These are phyloP conservation scores for Furcifer pardalis DNA, from an alignment of 2,797 vertebrate genomes.

Conservation along the genomic window DNA sequence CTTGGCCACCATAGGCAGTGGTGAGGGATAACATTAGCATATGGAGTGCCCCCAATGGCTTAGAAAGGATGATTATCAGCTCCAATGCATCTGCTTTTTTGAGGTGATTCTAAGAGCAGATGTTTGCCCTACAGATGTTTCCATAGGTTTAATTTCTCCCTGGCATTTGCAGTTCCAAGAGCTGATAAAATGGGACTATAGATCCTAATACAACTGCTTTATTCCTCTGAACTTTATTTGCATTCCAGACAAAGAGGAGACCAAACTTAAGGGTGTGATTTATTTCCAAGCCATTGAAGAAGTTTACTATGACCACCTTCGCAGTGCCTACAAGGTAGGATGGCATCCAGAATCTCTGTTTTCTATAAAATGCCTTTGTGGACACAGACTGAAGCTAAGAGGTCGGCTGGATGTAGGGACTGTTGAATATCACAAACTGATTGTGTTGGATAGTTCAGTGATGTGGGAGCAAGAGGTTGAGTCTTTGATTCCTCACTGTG, in stretches of 20 bases:
- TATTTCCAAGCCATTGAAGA: constrained; percentile 93
- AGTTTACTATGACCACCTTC: constrained; percentile 89
- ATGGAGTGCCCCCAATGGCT: background rate
- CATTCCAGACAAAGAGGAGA: constrained; percentile 84
- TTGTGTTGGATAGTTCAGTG: no score
- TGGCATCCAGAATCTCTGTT: background rate
- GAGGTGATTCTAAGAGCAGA: background rate
- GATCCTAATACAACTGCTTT: no score
- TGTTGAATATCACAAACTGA: background rate
- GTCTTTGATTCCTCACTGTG: no score
- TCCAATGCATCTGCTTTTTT: background rate
- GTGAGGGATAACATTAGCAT: background rate
- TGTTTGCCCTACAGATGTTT: background rate
- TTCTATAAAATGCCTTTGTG: background rate
- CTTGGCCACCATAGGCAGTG: background rate
- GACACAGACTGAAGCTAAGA: no score
- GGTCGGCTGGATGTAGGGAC: background rate
- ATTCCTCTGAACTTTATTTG: background rate
- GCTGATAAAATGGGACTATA: no score
- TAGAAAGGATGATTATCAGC: background rate
- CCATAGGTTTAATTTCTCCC: no score
- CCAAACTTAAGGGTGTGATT: constrained; percentile 90
- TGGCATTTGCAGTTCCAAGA: background rate
- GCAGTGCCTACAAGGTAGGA: constrained; percentile 83
- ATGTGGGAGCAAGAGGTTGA: no score